Evolutionary conservation across 2,113 vertebrate genomes (phyloP), one percentile per base, ranked within the genome.

Genomic region (Stictonetta naevosa): DNA sequence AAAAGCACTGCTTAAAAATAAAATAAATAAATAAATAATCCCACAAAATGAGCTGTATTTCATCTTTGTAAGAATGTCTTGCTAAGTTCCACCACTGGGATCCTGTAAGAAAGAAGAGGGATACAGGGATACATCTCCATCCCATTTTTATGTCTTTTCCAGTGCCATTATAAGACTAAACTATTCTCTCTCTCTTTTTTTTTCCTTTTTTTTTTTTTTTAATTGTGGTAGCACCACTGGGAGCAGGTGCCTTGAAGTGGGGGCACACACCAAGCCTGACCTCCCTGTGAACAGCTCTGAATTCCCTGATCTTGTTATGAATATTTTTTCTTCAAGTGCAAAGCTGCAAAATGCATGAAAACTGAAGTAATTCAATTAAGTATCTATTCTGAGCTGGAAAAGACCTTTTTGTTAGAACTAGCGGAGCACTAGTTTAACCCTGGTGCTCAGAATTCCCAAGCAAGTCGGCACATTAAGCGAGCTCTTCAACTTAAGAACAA

Each of bases 401-500:
- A 98, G 96, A 96, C 97, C 97, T 96, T 98, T 98, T 97, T 98
- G 97, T 97, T 95, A 96, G 97, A 98, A 97, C 87, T 96, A 97
- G 95, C 86, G 90, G 95, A 96, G 97, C 95, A 96, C 96, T 90
- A 96, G 97, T 98, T 98, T 98, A 98, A 98, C 97, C 97, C 97
- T 83, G 79, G 95, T 94, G 97, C 97, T 97, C 93, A 97, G 93
- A 98, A 98, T 98, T 98, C 98, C 98, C 97, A 98, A 97, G 98
- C 97, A 98, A 98, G 98, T 97, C 97, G 98, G 97, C 98, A 97
- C 97, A 98, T 98, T 98, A 98, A 98, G 97, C 97, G 97, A 97
- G 98, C 98, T 98, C 98, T 98, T 98, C 98, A 98, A 97, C 98
- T 98, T 98, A 98, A 98, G 98, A 98, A 98, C 98, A 98, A 98